A percentile compares a stretch with the other conserved stretches of the same genome.
These are phyloP conservation scores for Onychostruthus taczanowskii DNA, from an alignment of 2,113 vertebrate genomes.

Conservation along the genomic window DNA sequence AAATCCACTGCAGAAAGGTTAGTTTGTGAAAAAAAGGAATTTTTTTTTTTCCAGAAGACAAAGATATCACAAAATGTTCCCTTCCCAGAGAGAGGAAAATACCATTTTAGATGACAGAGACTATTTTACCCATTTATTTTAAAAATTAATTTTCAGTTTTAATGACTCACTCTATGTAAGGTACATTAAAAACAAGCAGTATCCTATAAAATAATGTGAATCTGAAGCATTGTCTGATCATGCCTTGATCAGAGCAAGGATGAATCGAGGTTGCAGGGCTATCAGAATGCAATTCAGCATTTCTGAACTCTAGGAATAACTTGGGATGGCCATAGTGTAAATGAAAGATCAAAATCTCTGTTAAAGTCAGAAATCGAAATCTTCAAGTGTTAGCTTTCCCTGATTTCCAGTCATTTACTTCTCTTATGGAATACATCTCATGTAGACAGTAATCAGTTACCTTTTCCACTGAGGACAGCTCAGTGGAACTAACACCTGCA, in stretches of 20 bases:
- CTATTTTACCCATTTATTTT: background rate
- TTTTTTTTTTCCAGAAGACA: background rate
- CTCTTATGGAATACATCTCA: slow-evolving; percentile 5
- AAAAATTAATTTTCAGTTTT: background rate
- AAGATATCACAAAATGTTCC: background rate
- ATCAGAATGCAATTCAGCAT: background rate
- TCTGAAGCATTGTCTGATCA: background rate
- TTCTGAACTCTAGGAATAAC: slow-evolving; percentile 44
- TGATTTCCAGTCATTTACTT: slow-evolving; percentile 42
- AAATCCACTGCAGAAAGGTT: slow-evolving; percentile 39
- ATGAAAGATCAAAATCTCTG: slow-evolving; percentile 62
- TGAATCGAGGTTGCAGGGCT: background rate
- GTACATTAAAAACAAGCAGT: background rate
- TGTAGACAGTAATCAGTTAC: slow-evolving; percentile 20
- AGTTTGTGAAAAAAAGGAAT: background rate
- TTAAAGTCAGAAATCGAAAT: slow-evolving; percentile 46
- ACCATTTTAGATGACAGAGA: background rate
- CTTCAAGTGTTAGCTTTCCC: background rate
- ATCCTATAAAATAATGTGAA: background rate
- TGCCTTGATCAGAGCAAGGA: background rate
- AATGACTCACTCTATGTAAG: background rate
- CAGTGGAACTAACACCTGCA: slow-evolving; percentile 15
- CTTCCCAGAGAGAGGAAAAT: background rate
- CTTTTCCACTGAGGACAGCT: slow-evolving; percentile 29
- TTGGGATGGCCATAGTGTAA: slow-evolving; percentile 40